Percentiles rank a stretch among this genome's conserved stretches.
phyloP scores from a whole-genome alignment of 2,888 invertebrate species.

The Cerastis rubricosa region DNA sequence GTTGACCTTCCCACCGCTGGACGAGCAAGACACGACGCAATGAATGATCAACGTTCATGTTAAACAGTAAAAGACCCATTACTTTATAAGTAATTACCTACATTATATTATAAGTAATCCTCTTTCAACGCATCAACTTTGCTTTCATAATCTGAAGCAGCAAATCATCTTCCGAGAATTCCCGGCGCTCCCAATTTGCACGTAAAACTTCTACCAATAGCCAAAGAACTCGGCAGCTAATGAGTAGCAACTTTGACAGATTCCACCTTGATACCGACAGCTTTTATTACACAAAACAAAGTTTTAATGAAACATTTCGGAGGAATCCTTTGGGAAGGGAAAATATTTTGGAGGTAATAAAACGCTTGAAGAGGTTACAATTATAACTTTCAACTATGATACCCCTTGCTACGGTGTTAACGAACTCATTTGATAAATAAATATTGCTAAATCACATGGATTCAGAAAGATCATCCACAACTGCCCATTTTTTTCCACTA shows the following conservation, averaged over 20 bases:
- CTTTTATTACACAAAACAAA: constrained; percentile 62
- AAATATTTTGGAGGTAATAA: constrained; percentile 60
- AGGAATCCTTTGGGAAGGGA: constrained; percentile 55
- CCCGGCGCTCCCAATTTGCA: constrained; percentile 29
- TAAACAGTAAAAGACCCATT: not conserved
- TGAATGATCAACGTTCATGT: not conserved
- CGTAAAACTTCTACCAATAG: constrained; percentile 50
- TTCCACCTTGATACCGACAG: constrained; percentile 61
- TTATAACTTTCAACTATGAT: constrained; percentile 58
- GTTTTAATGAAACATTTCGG: constrained; percentile 66
- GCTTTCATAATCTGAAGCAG: constrained; percentile 13
- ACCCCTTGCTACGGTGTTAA: constrained; percentile 22
- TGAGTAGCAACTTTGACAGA: constrained; percentile 62
- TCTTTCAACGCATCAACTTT: constrained; percentile 6
- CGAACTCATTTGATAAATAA: constrained; percentile 7
- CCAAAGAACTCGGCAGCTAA: constrained; percentile 44
- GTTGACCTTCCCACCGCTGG: not conserved
- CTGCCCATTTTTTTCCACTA: not conserved
- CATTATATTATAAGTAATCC: not conserved
- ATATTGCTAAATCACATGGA: not conserved
- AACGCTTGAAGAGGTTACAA: constrained; percentile 60
- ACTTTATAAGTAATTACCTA: too few species aligned
- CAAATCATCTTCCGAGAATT: constrained; percentile 30
- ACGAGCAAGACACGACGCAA: not conserved
- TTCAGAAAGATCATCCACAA: not conserved